phyloP scores from a whole-genome alignment of 2,113 vertebrate genomes.

The Campylorhamphus procurvoides region DNA sequence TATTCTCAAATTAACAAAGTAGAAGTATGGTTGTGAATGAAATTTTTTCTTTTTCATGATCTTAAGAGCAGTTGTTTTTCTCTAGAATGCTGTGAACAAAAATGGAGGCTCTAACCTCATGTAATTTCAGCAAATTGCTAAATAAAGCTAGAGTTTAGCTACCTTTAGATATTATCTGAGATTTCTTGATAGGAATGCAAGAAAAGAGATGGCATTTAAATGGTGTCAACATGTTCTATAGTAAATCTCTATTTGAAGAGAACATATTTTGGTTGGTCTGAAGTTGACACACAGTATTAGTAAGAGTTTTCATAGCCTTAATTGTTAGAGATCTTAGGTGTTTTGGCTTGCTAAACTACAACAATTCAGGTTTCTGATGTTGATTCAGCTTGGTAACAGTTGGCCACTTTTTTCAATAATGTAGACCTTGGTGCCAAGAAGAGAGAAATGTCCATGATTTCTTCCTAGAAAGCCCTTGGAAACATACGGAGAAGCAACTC shows the following conservation, averaged over 20 bases:
- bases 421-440: neutral
- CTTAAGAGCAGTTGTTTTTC: neutral
- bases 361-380: neutral
- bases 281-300: neutral
- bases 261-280: neutral
- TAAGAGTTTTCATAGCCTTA: neutral
- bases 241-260: neutral
- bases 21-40: neutral
- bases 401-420: neutral
- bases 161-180: neutral
- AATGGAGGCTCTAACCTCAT: neutral
- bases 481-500: neutral
- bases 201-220: conserved; percentile 26
- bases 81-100: neutral
- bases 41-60: neutral
- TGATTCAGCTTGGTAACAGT: conserved; percentile 24
- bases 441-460: neutral
- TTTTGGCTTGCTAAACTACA: neutral
- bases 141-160: conserved; percentile 41
- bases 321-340: neutral
- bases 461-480: neutral
- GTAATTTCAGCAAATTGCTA: conserved; percentile 15
- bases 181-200: conserved; percentile 26
- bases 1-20: neutral
- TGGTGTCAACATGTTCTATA: neutral